Conservation (phyloP, 2,888 invertebrate genomes). For the Temnothorax unifasciatus region DNA sequence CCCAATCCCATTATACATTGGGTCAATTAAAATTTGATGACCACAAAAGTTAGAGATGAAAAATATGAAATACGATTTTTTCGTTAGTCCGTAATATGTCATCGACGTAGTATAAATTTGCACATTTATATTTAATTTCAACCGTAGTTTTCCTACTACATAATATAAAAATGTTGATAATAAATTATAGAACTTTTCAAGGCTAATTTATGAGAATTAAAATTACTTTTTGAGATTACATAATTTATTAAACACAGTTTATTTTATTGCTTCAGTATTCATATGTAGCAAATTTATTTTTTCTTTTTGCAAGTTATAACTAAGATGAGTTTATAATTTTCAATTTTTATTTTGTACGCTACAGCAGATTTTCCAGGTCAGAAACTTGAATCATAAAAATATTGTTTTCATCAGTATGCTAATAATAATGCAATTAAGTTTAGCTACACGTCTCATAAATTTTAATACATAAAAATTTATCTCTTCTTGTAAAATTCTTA, state of each 20-base stretch:
- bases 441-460: not conserved
- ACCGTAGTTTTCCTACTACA: not conserved
- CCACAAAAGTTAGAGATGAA: conserved; percentile 52
- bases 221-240: not conserved
- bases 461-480: not conserved
- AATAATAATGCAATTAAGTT: conserved; percentile 13
- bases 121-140: conserved; percentile 12
- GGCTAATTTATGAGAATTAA: not conserved
- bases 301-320: not conserved
- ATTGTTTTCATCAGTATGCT: not conserved
- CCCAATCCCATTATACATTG: conserved; percentile 56
- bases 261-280: not conserved
- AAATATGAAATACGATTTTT: not conserved
- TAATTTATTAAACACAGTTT: not conserved
- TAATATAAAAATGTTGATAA: not conserved
- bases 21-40: conserved; percentile 77
- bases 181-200: not conserved
- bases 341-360: not conserved
- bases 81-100: not conserved
- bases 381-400: conserved; percentile 14
- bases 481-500: not conserved
- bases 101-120: not conserved
- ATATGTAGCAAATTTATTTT: not conserved
- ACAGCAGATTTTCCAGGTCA: conserved; percentile 1
- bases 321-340: not conserved